Evolutionary conservation across 1,140 invertebrate species (phyloP), one percentile per base, ranked within the genome.

Genomic region (Eriosoma lanigerum): DNA sequence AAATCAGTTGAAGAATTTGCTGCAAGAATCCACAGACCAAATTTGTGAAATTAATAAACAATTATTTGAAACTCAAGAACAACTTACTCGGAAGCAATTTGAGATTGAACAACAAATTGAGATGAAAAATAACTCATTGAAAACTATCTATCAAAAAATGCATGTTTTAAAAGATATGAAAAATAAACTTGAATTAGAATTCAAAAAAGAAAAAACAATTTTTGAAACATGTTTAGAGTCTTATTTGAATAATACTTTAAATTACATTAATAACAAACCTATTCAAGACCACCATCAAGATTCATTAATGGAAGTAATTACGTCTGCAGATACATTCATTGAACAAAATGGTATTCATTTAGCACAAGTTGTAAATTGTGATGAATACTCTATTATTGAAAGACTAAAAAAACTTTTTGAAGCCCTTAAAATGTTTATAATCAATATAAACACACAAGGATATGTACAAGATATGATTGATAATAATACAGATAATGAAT

Each of bases 311-410:
- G 75, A 78, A 62, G 75, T 78, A 19, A 78, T 78, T 62, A 78
- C 75, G 19, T 78, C 75, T 19, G 75, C 75, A 0, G 75, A 78
- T 78, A 78, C 75, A 60, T 78, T 78, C 29, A 78, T 78, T 4
- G 75, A 78, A 60, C 56, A 78, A 78, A 78, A 78, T 60, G 56
- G 75, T 62, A 78, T 78, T 78, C 75, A 78, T 1, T 24, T 78
- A 17, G 17, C 13, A 13, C 75, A 9, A 62, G 54, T 78, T 60
- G 75, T 26, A 60, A 78, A 78, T 19, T 46, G 5, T 78, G 38
- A 78, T n/a, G 75, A 62, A 12, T 62, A 78, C 50, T 62, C 56
- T 6, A 78, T 78, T 19, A 62, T 78, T 62, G 75, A 78, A 78
- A 58, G 44, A 29, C 15, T 78, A 13, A 78, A 78, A 60, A 78